A percentile compares a stretch with the other conserved stretches of the same genome.
Evolutionary conservation across 2,888 invertebrate genomes (phyloP).

Genomic region (Saturnia japonica): DNA sequence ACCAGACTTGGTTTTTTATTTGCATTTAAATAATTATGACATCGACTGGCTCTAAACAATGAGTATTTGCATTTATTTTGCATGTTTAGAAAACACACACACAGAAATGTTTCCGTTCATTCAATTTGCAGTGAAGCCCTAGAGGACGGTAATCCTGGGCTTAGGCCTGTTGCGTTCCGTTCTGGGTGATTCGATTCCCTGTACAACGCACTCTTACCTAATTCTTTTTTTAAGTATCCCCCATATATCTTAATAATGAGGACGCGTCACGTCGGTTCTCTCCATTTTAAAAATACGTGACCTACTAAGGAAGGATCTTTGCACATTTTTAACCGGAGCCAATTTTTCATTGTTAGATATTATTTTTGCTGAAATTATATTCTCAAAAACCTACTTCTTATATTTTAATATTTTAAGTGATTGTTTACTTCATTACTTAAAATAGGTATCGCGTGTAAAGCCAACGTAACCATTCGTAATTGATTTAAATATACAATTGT

Average conservation of each 20-base stretch:
- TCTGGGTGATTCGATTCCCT: conserved; percentile 55
- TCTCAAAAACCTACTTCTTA: neutral
- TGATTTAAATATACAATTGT: neutral
- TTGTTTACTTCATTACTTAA: neutral
- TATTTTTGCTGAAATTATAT: neutral
- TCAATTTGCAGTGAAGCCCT: conserved; percentile 78
- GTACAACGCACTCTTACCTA: conserved; percentile 31
- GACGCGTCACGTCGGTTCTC: neutral
- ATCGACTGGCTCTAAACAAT: conserved; percentile 24
- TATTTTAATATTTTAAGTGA: neutral
- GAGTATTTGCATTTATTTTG: conserved; percentile 53
- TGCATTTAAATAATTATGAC: neutral
- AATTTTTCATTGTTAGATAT: neutral
- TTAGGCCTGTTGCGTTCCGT: conserved; percentile 72
- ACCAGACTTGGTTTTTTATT: neutral
- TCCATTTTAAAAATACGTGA: conserved; percentile 4
- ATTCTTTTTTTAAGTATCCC: conserved; percentile 38
- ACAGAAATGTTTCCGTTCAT: conserved; percentile 66
- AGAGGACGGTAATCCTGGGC: conserved; percentile 70
- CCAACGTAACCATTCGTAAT: neutral
- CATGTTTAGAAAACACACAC: conserved; percentile 42
- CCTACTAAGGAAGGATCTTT: neutral
- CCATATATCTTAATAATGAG: conserved; percentile 20
- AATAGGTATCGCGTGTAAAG: neutral
- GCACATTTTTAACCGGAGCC: neutral